A percentile compares a stretch with the other conserved stretches of the same genome.
Conservation (phyloP, 2,113 vertebrate genomes). For the Steatornis caripensis region DNA sequence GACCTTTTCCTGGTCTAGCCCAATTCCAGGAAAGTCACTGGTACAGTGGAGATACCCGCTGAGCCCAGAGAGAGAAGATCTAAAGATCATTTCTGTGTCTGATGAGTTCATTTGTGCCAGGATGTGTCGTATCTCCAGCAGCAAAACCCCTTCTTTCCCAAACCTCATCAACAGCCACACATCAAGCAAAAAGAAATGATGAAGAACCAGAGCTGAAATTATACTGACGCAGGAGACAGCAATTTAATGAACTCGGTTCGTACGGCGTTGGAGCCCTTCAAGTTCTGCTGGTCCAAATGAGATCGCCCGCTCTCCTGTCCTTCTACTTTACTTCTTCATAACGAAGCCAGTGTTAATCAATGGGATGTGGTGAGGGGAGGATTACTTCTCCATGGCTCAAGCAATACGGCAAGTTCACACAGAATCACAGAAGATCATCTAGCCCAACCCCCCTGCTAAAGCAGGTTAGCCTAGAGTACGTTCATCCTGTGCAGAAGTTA, state of each 20-base stretch:
- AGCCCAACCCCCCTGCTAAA: no score
- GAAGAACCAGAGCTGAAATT: background rate
- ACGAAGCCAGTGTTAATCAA: background rate
- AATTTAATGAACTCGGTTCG: background rate
- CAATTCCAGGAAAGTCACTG: background rate
- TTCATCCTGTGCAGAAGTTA: background rate
- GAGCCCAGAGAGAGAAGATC: background rate
- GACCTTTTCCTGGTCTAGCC: background rate
- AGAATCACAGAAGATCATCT: no score
- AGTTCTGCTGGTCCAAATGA: background rate
- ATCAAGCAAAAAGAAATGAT: background rate
- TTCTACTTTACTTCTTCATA: background rate
- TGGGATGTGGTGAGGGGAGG: background rate
- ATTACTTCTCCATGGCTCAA: background rate
- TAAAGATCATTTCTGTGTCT: background rate
- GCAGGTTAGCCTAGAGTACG: no score
- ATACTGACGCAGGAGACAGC: background rate
- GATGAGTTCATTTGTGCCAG: background rate
- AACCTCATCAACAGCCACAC: background rate
- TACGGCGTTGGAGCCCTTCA: background rate
- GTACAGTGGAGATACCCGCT: background rate
- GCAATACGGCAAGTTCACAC: fast-evolving
- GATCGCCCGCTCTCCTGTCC: background rate
- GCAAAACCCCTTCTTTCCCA: background rate
- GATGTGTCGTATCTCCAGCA: background rate